Base-by-base conservation (phyloP, 1,140 invertebrate species). In the Leptinotarsa undecemlineata region DNA sequence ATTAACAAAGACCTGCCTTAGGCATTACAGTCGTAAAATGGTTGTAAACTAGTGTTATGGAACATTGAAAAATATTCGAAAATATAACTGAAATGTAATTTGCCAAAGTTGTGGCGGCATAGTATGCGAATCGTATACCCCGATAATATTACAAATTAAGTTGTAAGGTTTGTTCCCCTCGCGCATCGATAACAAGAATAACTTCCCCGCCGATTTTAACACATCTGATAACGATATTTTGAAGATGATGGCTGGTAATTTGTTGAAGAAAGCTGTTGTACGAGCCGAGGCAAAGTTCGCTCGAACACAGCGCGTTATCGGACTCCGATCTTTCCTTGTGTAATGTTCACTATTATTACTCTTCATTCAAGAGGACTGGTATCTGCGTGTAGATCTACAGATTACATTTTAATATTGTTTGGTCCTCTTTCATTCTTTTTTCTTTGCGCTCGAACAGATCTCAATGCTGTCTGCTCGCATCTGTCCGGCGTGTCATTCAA, bases 391-490 rank as follows among this genome's bases (percentile, higher is more conserved):
- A 70, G 68, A 70, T 70, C 47, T 48, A 23, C 48, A 42, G 42
- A 70, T 70, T 70, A 70, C 68, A 70, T 70, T 70, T 70, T 51
- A 57, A 70, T 57, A 70, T 70, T 70, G 68, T 70, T 70, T 47
- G 21, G 48, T 21, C 42, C 64, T 67, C 64, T 23, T 42, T 42
- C 23, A 26, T 42, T 42, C 64, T n/a, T 57, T 57, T 23, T 67
- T 23, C 64, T 33, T 67, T 42, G 19, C 64, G 23, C 64, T 67
- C 42, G 23, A 67, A 67, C 64, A 67, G 64, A 67, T 67, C 64
- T 67, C 64, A 67, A 23, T 42, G 17, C 64, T 23, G 64, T 67
- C 42, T n/a, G 68, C 19, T 15, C 15, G 68, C 68, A 70, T 48
- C 42, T 70, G 68, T 70, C 68, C 19, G 3, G 47, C 47, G 14